Conservation (phyloP, 2,797 vertebrate genomes). For the Heteromormyrus szaboi region DNA sequence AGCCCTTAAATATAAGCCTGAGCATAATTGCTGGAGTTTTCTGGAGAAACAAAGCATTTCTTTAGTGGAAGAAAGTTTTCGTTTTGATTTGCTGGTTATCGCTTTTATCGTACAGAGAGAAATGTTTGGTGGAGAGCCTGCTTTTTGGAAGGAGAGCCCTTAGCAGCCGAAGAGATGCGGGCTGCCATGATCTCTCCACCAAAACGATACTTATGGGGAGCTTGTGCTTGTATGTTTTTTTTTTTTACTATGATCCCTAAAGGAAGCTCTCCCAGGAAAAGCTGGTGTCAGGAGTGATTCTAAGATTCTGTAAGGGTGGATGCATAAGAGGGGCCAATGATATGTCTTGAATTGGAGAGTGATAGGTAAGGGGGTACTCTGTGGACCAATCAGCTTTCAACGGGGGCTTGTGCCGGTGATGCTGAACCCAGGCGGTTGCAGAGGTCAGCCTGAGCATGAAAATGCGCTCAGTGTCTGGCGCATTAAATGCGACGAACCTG, state of each 20-base stretch:
- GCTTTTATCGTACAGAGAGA: background rate
- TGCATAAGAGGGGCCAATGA: background rate
- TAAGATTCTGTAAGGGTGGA: background rate
- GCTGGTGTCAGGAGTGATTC: background rate
- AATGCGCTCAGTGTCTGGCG: background rate
- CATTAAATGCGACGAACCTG: background rate
- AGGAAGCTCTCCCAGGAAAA: constrained; percentile 28
- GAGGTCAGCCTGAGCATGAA: background rate
- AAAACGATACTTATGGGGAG: background rate
- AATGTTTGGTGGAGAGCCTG: background rate
- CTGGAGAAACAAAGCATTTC: background rate
- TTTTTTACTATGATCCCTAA: background rate
- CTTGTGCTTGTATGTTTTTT: background rate
- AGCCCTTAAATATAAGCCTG: background rate
- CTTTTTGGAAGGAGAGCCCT: background rate
- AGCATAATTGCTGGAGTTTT: background rate
- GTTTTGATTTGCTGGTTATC: background rate
- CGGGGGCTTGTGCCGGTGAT: background rate
- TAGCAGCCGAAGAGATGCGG: background rate
- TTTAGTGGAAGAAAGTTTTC: background rate
- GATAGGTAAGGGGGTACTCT: background rate
- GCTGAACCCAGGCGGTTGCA: constrained; percentile 19
- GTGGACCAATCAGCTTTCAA: background rate
- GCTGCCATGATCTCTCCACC: background rate
- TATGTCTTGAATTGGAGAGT: background rate